Evolutionary conservation across 2,888 invertebrate species (phyloP).

Genomic region (Epinotia bilunana): DNA sequence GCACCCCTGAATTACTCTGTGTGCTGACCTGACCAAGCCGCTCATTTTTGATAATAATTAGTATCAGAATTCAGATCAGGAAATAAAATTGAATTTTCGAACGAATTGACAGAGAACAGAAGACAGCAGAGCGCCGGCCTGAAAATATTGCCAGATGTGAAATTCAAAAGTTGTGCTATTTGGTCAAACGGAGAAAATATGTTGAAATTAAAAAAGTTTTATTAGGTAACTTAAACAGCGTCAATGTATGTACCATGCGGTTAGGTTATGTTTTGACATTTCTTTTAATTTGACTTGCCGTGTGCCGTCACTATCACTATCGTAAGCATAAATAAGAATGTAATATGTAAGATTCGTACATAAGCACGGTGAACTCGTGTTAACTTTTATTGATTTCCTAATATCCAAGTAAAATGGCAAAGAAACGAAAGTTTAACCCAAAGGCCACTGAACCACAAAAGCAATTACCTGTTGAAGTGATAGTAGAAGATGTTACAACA

Average conservation of each 20-base stretch:
- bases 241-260: neutral
- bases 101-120: slow-evolving; percentile 34
- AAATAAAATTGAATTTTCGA: slow-evolving; percentile 28
- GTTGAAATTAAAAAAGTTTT: neutral
- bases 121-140: slow-evolving; percentile 27
- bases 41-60: slow-evolving; percentile 84
- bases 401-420: slow-evolving; percentile 60
- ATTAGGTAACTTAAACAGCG: slow-evolving; percentile 5
- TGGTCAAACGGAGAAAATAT: neutral
- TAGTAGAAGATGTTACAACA: slow-evolving; percentile 82
- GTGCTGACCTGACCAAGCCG: slow-evolving; percentile 86
- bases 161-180: neutral
- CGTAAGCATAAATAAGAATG: too few relatives aligned
- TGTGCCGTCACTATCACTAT: too few relatives aligned
- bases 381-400: neutral
- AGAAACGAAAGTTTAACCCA: slow-evolving; percentile 67
- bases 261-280: slow-evolving; percentile 3
- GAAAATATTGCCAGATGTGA: slow-evolving; percentile 30
- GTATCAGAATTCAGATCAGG: slow-evolving; percentile 23
- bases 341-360: too few relatives aligned
- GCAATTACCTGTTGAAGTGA: slow-evolving; percentile 76
- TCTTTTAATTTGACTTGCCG: neutral
- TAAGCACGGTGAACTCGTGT: neutral
- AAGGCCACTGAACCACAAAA: slow-evolving; percentile 54
- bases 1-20: slow-evolving; percentile 78